These are phyloP conservation scores for Rattus rattus DNA, from an alignment of 2,113 vertebrate species.

Conservation along the genomic window DNA sequence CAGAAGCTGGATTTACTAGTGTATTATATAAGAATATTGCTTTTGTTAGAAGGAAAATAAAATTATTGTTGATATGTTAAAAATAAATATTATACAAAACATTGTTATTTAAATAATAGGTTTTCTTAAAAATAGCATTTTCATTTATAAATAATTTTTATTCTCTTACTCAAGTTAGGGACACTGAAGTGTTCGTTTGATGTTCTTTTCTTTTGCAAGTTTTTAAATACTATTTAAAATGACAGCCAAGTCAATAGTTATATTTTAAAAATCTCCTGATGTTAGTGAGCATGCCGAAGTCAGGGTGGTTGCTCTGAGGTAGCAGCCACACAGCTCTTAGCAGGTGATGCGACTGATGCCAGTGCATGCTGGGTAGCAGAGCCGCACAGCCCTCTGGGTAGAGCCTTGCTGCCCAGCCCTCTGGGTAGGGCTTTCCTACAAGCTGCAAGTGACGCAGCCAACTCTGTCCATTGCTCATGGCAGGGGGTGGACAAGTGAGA, in stretches of 20 bases:
- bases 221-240: neutral
- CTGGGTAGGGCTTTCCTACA: no score
- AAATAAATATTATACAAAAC: neutral
- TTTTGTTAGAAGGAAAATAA: neutral
- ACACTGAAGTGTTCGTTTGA: neutral
- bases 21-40: neutral
- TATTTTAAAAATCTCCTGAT: neutral
- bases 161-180: neutral
- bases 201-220: neutral
- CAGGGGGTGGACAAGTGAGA: neutral
- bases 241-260: neutral
- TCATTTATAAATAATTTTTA: neutral
- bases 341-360: neutral
- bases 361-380: accelerated
- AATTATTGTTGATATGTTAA: neutral
- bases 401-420: no score
- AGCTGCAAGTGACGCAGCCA: no score
- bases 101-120: neutral
- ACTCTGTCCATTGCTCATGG: neutral
- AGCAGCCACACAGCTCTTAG: accelerated
- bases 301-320: neutral
- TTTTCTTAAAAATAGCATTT: neutral
- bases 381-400: neutral
- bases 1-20: neutral
- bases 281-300: neutral